A percentile compares a stretch with the other conserved stretches of the same genome.
Conservation (phyloP, 2,797 vertebrate species). For the Sebastes steindachneri region DNA sequence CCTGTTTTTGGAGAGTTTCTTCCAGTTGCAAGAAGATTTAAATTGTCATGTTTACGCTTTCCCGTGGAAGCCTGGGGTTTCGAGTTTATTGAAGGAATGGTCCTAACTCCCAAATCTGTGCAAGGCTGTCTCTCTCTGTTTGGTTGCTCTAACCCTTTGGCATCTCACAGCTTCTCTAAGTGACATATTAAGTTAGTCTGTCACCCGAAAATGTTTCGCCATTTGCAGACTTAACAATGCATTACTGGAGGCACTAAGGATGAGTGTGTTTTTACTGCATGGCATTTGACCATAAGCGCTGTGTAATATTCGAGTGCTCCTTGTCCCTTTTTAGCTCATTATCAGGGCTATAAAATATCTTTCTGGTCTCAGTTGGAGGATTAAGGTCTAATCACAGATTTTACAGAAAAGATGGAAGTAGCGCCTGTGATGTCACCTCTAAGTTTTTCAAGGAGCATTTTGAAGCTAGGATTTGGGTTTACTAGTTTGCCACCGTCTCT, state of each 20-base stretch:
- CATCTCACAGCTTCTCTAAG: constrained; percentile 20
- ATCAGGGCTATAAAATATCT: constrained; percentile 24
- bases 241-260: constrained; percentile 28
- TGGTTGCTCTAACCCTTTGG: background rate
- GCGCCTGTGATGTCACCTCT: background rate
- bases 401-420: background rate
- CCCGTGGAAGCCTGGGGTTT: constrained; percentile 2
- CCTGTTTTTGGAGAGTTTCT: constrained; percentile 49
- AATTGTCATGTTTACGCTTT: constrained; percentile 26
- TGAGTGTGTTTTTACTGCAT: constrained; percentile 39
- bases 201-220: constrained; percentile 47
- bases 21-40: constrained; percentile 29
- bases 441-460: background rate
- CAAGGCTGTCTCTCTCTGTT: background rate
- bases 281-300: constrained; percentile 41
- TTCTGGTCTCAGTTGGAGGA: constrained; percentile 7
- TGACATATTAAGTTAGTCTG: constrained; percentile 46
- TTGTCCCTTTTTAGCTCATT: constrained; percentile 27
- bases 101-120: background rate
- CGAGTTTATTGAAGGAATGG: constrained; percentile 11
- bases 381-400: constrained; percentile 28
- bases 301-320: constrained; percentile 15
- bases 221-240: constrained; percentile 45
- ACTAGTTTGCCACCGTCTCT: background rate
- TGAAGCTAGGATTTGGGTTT: background rate